phyloP scores from a whole-genome alignment of 2,113 vertebrate genomes.

The Ptychochromis oligacanthus region DNA sequence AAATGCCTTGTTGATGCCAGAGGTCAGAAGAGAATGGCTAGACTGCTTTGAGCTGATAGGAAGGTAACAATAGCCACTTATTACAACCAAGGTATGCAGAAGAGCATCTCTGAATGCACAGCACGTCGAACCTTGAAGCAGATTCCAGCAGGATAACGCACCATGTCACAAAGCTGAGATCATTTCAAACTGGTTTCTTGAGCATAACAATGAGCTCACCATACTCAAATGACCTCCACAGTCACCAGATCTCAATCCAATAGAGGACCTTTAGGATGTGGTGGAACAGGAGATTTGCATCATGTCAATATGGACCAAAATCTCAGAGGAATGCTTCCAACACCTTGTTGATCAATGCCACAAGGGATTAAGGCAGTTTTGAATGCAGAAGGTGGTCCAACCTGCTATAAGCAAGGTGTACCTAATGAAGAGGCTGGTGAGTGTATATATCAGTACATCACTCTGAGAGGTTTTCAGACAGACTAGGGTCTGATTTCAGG shows the following conservation, averaged over 20 bases:
- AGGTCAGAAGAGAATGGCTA: neutral
- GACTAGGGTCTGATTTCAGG: neutral
- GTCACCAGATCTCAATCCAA: too few species aligned
- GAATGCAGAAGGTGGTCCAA: too few species aligned
- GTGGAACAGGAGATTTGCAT: too few species aligned
- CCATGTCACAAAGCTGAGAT: neutral
- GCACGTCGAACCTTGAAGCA: neutral
- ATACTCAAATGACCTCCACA: too few species aligned
- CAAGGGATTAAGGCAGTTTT: neutral
- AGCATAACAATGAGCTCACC: neutral
- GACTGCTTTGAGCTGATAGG: too few species aligned
- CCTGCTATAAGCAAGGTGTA: too few species aligned
- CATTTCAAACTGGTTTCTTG: neutral
- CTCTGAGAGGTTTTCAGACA: constrained; percentile 45
- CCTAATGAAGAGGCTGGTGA: too few species aligned
- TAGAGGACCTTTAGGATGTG: neutral
- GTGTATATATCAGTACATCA: neutral
- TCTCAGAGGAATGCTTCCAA: too few species aligned
- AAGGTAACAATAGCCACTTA: neutral
- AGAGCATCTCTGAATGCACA: neutral
- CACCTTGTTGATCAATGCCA: too few species aligned
- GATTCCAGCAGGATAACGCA: neutral
- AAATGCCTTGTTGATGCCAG: neutral
- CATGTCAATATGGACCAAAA: too few species aligned
- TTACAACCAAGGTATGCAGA: neutral